Conservation (phyloP, 2,888 invertebrate species). For the Oscheius sp. region DNA sequence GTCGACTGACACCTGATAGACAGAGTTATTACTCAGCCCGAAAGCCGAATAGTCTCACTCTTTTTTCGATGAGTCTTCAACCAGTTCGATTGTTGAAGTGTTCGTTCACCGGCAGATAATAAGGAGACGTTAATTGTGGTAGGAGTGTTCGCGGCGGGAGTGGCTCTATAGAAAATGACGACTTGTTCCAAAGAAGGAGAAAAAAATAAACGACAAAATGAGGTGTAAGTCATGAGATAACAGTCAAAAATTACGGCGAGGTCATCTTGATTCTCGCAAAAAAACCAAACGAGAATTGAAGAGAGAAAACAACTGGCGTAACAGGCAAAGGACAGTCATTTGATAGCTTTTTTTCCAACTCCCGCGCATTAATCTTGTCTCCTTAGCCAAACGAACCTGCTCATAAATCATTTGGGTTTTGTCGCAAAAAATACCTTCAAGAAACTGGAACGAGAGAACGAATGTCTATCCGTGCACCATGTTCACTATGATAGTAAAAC, state of each 20-base stretch:
- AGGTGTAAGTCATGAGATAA: too few species aligned
- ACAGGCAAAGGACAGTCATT: constrained; percentile 3
- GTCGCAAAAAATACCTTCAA: neutral
- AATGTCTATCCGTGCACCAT: neutral
- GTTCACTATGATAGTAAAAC: too few species aligned
- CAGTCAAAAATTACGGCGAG: neutral
- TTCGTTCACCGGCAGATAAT: constrained; percentile 1
- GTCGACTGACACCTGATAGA: constrained; percentile 32
- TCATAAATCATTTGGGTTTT: constrained; percentile 9
- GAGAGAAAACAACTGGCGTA: constrained; percentile 6
- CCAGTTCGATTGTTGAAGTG: neutral
- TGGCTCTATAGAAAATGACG: constrained; percentile 2
- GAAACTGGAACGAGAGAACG: constrained; percentile 4
- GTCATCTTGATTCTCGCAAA: constrained; percentile 19
- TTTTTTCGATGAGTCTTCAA: neutral
- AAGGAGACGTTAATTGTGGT: constrained; percentile 25
- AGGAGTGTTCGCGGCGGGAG: constrained; percentile 20
- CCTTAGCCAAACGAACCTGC: neutral
- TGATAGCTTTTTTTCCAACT: neutral
- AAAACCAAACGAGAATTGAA: neutral
- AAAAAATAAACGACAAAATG: constrained; percentile 6
- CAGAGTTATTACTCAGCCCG: constrained; percentile 24
- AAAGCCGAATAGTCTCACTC: constrained; percentile 4
- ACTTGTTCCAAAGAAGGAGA: constrained; percentile 16
- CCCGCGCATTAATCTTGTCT: constrained; percentile 9